Conservation (phyloP, 1,140 invertebrate genomes). For the Drosophila orosa region DNA sequence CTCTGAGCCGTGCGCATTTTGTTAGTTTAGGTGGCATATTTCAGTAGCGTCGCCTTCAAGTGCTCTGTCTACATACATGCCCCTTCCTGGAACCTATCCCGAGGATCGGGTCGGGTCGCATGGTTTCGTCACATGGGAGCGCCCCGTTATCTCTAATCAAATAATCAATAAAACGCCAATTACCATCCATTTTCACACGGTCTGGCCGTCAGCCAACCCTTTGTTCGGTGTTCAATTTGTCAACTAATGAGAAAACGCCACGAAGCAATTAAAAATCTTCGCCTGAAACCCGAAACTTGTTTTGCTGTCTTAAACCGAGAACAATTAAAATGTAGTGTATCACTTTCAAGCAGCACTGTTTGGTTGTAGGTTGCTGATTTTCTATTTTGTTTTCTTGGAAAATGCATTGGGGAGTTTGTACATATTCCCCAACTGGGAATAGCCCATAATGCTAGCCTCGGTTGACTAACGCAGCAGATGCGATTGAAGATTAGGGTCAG, state of each 20-base stretch:
- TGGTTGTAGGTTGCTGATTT: constrained; percentile 6
- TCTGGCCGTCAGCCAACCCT: constrained; percentile 6
- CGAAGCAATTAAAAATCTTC: constrained; percentile 54
- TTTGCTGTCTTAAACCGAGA: constrained; percentile 41
- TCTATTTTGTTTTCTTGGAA: constrained; percentile 47
- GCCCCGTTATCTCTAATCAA: constrained; percentile 22
- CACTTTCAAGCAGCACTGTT: constrained; percentile 3
- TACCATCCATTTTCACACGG: constrained; percentile 67
- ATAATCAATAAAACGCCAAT: constrained; percentile 68
- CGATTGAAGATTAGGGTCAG: constrained; percentile 1
- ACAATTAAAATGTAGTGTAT: constrained; percentile 60
- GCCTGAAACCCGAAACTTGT: constrained; percentile 38
- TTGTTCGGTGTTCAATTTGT: constrained; percentile 57
- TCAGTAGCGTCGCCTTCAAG: constrained; percentile 64
- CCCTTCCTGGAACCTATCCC: constrained; percentile 25
- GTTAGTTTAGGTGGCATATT: constrained; percentile 65
- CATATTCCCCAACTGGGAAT: constrained; percentile 57
- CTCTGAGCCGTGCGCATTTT: constrained; percentile 1
- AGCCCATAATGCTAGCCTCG: constrained; percentile 27
- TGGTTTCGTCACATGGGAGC: not conserved
- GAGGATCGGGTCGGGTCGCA: not conserved
- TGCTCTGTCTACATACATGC: constrained; percentile 23
- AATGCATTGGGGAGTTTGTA: constrained; percentile 9
- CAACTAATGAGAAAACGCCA: constrained; percentile 53
- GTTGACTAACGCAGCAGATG: constrained; percentile 43